Evolutionary conservation across 2,888 invertebrate species (phyloP).

Genomic region (Agrilus mali): DNA sequence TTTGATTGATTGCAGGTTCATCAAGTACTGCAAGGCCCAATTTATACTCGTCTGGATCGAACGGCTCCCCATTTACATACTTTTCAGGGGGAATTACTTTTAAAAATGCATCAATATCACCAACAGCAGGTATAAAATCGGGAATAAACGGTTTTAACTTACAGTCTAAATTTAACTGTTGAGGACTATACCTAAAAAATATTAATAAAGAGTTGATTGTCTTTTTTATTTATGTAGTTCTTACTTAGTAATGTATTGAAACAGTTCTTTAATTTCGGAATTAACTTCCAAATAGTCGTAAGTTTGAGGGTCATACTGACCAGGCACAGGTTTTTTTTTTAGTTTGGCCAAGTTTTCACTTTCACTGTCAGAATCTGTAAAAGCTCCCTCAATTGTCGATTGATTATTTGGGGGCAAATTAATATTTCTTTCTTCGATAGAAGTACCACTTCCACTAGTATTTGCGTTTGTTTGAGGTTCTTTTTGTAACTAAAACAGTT

Average conservation of each 20-base stretch:
- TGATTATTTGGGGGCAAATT: too few species aligned
- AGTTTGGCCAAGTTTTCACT: conserved; percentile 13
- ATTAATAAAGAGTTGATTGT: background rate
- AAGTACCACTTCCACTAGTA: too few species aligned
- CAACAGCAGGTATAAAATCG: conserved; percentile 95
- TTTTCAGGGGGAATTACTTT: conserved; percentile 79
- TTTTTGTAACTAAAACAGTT: too few species aligned
- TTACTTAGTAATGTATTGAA: conserved; percentile 83
- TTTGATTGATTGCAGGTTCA: conserved; percentile 91
- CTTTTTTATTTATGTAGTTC: conserved; percentile 7
- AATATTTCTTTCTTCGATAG: too few species aligned
- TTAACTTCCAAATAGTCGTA: conserved; percentile 73
- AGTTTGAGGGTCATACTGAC: conserved; percentile 68
- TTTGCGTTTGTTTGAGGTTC: too few species aligned
- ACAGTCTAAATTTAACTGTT: conserved; percentile 78
- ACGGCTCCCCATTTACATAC: conserved; percentile 25
- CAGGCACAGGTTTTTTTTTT: conserved; percentile 23
- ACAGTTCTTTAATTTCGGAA: conserved; percentile 79
- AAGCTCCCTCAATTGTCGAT: too few species aligned
- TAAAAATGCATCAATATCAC: conserved; percentile 96
- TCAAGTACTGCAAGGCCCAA: conserved; percentile 70
- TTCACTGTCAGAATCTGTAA: conserved; percentile 24
- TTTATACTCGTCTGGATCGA: conserved; percentile 26
- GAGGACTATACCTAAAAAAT: conserved; percentile 71
- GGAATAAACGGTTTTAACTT: conserved; percentile 90